Evolutionary conservation across 1,140 invertebrate species (phyloP), one percentile per base, ranked within the genome.

Genomic region (Diorhabda carinulata): DNA sequence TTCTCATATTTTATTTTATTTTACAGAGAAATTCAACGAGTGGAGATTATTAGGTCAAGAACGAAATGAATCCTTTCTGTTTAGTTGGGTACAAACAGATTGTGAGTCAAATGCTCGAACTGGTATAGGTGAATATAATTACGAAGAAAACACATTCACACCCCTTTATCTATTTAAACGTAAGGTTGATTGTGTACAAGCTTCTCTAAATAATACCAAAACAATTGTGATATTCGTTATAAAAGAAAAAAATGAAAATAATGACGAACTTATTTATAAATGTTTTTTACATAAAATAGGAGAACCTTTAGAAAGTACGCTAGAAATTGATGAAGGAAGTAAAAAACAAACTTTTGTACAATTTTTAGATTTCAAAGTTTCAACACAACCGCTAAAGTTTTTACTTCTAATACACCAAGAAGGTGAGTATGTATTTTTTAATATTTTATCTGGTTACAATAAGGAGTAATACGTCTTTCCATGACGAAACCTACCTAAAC

Each of bases 31-130:
- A 81, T 88, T 88, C 3, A 85, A 87, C 71, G 89, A 92, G 84
- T 92, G 90, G 90, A 86, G 90, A 57, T 82, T 92, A 66, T 80
- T 92, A 67, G 90, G 91, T 0, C 90, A 92, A 81, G 91, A 92
- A 75, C 89, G 88, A 79, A 87, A 91, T 79, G 88, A 88, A 2
- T 87, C 87, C 4, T 80, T 91, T 73, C 73, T 92, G 9, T 83
- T 91, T n/a, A 86, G 88, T 10, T 92, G 90, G 90, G 80, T 85
- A 64, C 85, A 89, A 66, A 80, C 78, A 42, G 73, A 79, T 41
- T 77, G 80, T 25, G 75, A 78, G 6, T 78, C 81, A n/a, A 62
- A 75, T 70, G 67, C 80, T 45, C 57, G 43, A 10, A 85, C 82
- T 58, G 67, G 75, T 9, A 81, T 87, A 56, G 85, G 85, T 4